These are phyloP conservation scores for Cydia splendana DNA, from an alignment of 1,140 invertebrate genomes.

Conservation along the genomic window DNA sequence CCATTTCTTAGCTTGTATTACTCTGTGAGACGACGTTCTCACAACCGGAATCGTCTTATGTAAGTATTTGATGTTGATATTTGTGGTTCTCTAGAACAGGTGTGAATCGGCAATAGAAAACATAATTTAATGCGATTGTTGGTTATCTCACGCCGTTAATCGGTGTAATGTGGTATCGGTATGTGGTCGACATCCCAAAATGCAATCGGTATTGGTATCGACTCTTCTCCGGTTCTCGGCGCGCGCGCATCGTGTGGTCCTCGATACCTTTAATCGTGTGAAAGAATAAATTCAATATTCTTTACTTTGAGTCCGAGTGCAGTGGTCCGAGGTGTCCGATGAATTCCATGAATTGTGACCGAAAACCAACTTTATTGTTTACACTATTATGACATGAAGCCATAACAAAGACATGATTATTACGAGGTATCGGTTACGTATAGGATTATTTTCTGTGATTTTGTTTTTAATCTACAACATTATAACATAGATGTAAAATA, in stretches of 20 bases:
- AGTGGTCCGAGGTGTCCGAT: slow-evolving; percentile 18
- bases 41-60: slow-evolving; percentile 23
- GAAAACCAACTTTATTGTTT: slow-evolving; percentile 35
- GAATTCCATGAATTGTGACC: slow-evolving; percentile 25
- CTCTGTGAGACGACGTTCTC: slow-evolving; percentile 9
- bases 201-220: slow-evolving; percentile 46
- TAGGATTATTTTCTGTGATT: slow-evolving; percentile 44
- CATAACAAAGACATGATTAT: slow-evolving; percentile 54
- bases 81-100: slow-evolving; percentile 42
- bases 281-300: slow-evolving; percentile 40
- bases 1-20: slow-evolving; percentile 48
- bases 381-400: slow-evolving; percentile 50
- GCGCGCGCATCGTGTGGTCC: slow-evolving; percentile 51
- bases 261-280: slow-evolving; percentile 40
- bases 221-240: slow-evolving; percentile 44
- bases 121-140: slow-evolving; percentile 49
- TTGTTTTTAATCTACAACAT: slow-evolving; percentile 30
- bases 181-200: slow-evolving; percentile 41
- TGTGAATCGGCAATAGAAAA: slow-evolving; percentile 53
- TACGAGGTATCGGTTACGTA: slow-evolving; percentile 41
- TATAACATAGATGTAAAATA: not conserved
- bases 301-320: slow-evolving; percentile 25
- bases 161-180: slow-evolving; percentile 45
- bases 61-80: slow-evolving; percentile 38
- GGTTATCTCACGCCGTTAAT: slow-evolving; percentile 48